These are phyloP conservation scores for Xiphydria camelus DNA, from an alignment of 2,888 invertebrate species.

Conservation along the genomic window DNA sequence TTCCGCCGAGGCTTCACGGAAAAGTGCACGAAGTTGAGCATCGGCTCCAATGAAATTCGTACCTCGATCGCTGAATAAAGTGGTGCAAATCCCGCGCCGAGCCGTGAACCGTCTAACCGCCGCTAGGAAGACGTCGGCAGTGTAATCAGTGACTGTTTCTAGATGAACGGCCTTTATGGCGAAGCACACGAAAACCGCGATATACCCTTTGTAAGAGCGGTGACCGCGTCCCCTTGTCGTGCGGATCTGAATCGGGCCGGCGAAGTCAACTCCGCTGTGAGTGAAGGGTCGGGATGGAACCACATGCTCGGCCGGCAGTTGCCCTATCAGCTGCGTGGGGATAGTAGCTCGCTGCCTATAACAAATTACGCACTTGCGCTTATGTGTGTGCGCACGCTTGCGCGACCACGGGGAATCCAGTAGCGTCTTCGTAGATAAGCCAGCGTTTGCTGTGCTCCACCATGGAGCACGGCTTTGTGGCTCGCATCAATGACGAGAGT, in stretches of 20 bases:
- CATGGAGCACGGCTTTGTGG: conserved; percentile 16
- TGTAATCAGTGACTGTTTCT: conserved; percentile 26
- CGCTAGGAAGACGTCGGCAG: too few species aligned
- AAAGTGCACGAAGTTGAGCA: too few species aligned
- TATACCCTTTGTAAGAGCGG: conserved; percentile 21
- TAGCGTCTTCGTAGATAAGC: conserved; percentile 5
- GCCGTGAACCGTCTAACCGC: too few species aligned
- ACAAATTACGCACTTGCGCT: conserved; percentile 12
- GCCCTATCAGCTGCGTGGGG: conserved; percentile 26
- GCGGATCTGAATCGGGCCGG: conserved; percentile 4
- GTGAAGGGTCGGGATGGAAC: too few species aligned
- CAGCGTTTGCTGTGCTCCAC: conserved; percentile 16
- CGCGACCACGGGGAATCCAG: conserved; percentile 18
- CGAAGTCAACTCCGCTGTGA: too few species aligned
- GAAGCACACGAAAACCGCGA: conserved; percentile 29
- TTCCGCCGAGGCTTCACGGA: neutral
- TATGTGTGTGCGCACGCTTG: conserved; percentile 9
- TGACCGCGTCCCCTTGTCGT: conserved; percentile 9
- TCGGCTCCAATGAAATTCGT: too few species aligned
- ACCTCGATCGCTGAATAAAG: too few species aligned
- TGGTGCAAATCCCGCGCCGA: too few species aligned
- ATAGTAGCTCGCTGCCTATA: too few species aligned
- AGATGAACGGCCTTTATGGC: conserved; percentile 28
- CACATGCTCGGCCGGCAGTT: conserved; percentile 26
- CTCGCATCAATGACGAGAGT: too few species aligned